Evolutionary conservation across 2,113 vertebrate species (phyloP), one percentile per base, ranked within the genome.

Genomic region (Mugil cephalus): DNA sequence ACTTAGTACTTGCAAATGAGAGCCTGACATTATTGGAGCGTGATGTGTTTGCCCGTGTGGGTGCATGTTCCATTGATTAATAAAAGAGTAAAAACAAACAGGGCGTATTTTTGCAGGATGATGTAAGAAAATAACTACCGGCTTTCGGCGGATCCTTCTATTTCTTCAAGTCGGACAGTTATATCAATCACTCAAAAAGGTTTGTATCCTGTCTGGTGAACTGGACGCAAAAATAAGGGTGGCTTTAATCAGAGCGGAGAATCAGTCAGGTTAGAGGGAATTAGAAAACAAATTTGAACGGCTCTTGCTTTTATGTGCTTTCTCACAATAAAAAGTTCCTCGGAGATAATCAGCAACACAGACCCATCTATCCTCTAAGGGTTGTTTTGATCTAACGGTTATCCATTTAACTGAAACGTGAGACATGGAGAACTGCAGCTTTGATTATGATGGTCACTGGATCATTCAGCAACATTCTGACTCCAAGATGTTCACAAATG

Each of bases 1-100:
- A 8, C 36, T 74, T 62, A 69, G 56, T 42, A 15, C 36, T 64
- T 60, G 77, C 76, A 84, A 81, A 78, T 77, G 74, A 81, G 77
- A 24, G 40, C 10, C 54, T 40, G 66, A 50, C 58, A 53, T n/a
- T 50, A 12, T 70, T 51, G 38, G 17, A 9, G 53, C 17, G 14
- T 14, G 19, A 17, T 65, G 34, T 18, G 46, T 59, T 66, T 62
- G 17, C 38, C 8, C 18, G 21, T 15, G 11, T 48, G 18, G 24
- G 24, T 18, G 43, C 11, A 9, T 47, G 11, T 39, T 38, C 18
- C 39, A 24, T 18, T 54, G 19, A 48, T n/a, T 19, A 47, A 35
- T 18, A 34, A 24, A 46, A 24, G 2, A 42, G 14, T n/a, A 47
- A 4, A 64, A 35, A 70, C 46, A 47, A 50, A 50, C n/a, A 48